Evolutionary conservation across 30 jellyfish, hydroid and myxozoan genomes (phyloP), one percentile per base, ranked within the genome.

Genomic region (Chironex yamaguchii): DNA sequence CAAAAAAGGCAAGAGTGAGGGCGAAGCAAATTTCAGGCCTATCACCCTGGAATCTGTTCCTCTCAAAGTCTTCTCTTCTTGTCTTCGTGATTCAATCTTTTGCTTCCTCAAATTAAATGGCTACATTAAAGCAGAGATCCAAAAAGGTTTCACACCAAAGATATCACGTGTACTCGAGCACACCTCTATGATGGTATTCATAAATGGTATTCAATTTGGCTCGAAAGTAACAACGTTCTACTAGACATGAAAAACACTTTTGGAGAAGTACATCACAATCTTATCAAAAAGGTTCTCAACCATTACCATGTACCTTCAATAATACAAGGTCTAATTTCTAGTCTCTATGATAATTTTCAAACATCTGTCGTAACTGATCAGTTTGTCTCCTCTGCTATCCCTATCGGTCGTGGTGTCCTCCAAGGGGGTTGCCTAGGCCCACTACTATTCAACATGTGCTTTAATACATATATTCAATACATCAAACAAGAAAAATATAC

Each of bases 401-500:
- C 58, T 22, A 27, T 63, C 31, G n/a, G n/a, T n/a, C n/a, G n/a
- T n/a, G n/a, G n/a, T n/a, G n/a, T n/a, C n/a, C n/a, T n/a, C n/a
- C n/a, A n/a, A n/a, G 76, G 76, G 28, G 76, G 0, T 23, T 63
- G 76, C 76, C 52, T 0, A 12, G 31, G 76, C 48, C 76, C 0
- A 12, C n/a, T n/a, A n/a, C n/a, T n/a, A n/a, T n/a, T n/a, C n/a
- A n/a, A n/a, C n/a, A n/a, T n/a, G n/a, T n/a, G n/a, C n/a, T n/a
- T n/a, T n/a, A n/a, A n/a, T n/a, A n/a, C n/a, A n/a, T n/a, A n/a
- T n/a, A n/a, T n/a, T n/a, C n/a, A n/a, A 22, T 24, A 27, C 76
- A 22, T 63, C 51, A 63, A 63, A 51, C 76, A 63, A n/a, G 76
- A 63, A 24, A 63, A 63, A 24, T 63, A 23, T 51, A 63, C 28